Evolutionary conservation across 2,113 vertebrate species (phyloP).

Genomic region (Conger conger): DNA sequence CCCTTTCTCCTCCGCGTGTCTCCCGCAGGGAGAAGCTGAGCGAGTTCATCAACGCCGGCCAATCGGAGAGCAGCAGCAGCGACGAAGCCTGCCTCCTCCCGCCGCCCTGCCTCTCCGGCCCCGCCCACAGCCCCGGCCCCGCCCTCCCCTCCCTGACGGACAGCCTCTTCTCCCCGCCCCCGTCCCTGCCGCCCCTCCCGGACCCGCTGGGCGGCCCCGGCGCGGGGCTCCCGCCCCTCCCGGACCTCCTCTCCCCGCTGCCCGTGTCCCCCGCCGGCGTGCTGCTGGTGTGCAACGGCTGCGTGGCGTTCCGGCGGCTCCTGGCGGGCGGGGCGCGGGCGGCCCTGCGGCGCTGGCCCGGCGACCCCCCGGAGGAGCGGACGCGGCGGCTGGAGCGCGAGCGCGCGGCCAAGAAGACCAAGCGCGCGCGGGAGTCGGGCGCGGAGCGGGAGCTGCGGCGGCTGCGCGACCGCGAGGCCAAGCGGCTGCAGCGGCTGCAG

Average conservation of each 20-base stretch:
- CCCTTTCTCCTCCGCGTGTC: neutral
- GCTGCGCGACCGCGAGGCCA: slow-evolving; percentile 91
- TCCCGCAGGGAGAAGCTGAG: slow-evolving; percentile 84
- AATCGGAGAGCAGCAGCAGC: slow-evolving; percentile 60
- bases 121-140: slow-evolving; percentile 49
- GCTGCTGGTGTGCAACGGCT: slow-evolving; percentile 94
- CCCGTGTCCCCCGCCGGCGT: slow-evolving; percentile 88
- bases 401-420: slow-evolving; percentile 91
- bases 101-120: slow-evolving; percentile 59
- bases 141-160: slow-evolving; percentile 38
- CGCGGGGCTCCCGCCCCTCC: slow-evolving; percentile 64
- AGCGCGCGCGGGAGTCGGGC: slow-evolving; percentile 85
- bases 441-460: slow-evolving; percentile 87
- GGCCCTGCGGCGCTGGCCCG: slow-evolving; percentile 76
- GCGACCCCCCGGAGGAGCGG: slow-evolving; percentile 84
- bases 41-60: slow-evolving; percentile 81
- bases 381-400: slow-evolving; percentile 90
- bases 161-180: slow-evolving; percentile 38
- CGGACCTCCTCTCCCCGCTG: slow-evolving; percentile 72
- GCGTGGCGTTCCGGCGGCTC: slow-evolving; percentile 86
- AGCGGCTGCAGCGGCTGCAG: slow-evolving; percentile 93
- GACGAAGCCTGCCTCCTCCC: slow-evolving; percentile 67
- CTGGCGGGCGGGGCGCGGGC: slow-evolving; percentile 81
- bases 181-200: slow-evolving; percentile 62
- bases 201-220: slow-evolving; percentile 62